Evolutionary conservation across 2,888 invertebrate species (phyloP), one percentile per base, ranked within the genome.

Genomic region (Amiota minor): DNA sequence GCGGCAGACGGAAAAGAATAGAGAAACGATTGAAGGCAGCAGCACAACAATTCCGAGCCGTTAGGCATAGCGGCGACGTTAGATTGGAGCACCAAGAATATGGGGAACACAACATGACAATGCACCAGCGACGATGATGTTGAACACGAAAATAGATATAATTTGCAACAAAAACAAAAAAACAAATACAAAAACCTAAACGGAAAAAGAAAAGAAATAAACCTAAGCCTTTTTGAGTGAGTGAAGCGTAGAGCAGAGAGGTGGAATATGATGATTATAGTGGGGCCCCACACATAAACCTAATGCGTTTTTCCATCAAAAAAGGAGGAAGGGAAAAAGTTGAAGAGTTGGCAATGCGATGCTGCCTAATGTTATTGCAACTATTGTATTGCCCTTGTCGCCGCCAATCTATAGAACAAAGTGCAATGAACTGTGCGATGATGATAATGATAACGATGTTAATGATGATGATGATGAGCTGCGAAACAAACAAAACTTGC

Each of bases 401-500:
- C n/a, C n/a, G n/a, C n/a, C n/a, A n/a, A 16, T 20, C 1, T 65
- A 71, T 47, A 45, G 46, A 35, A 35, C 35, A 35, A 6, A 61
- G 75, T 68, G 72, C 75, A 72, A 62, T 75, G 75, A 71, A 75
- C 75, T 75, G 67, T 67, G 62, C 4, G 4, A 35, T 6, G 35
- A 35, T 35, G 35, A 23, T 23, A 23, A 23, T 23, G 23, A 35
- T 35, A 35, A 6, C 35, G 35, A 35, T 35, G 35, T 35, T 35
- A 35, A 35, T 6, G 6, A 35, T 35, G 35, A 35, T 35, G 35
- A 35, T 35, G 35, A 4, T 35, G 35, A 35, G 6, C 35, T 35
- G 35, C 35, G 35, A 35, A 35, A 35, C 35, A 35, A 18, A 9
- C 47, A 68, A 23, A 18, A 68, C 2, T 53, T 65, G 67, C 67